phyloP scores from a whole-genome alignment of 2,113 vertebrate genomes.

The Apaloderma vittatum region DNA sequence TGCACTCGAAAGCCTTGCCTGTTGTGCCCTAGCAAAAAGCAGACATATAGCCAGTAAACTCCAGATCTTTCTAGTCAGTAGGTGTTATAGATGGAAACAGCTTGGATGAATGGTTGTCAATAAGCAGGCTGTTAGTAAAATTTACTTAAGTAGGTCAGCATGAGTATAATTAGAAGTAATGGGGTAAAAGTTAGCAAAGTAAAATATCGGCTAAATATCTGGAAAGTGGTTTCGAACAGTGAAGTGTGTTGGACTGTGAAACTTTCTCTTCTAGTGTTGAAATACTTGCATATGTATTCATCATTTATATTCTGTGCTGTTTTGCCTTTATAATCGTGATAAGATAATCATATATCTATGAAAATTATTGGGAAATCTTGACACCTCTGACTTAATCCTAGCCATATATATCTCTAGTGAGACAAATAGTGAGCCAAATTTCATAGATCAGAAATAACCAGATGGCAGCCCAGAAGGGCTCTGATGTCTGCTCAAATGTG shows the following conservation, averaged over 20 bases:
- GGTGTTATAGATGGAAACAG: not conserved
- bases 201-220: not conserved
- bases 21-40: not conserved
- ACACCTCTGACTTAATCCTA: not conserved
- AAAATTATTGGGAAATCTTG: conserved; percentile 36
- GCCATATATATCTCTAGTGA: not conserved
- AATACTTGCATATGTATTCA: conserved; percentile 38
- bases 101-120: not conserved
- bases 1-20: not conserved
- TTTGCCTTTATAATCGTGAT: conserved; percentile 42
- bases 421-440: conserved; percentile 30
- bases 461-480: conserved; percentile 62
- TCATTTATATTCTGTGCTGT: conserved; percentile 21
- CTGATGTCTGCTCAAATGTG: conserved; percentile 48
- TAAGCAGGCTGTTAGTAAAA: conserved; percentile 6
- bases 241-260: conserved; percentile 50
- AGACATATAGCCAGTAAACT: not conserved
- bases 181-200: not conserved
- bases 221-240: conserved; percentile 13
- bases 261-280: conserved; percentile 20
- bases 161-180: conserved; percentile 52
- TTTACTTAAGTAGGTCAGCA: conserved; percentile 17
- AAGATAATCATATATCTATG: conserved; percentile 28
- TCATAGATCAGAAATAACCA: conserved; percentile 42
- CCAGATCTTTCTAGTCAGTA: not conserved